Base-by-base conservation (phyloP, 2,888 invertebrate genomes). In the Cantharis lateralis region DNA sequence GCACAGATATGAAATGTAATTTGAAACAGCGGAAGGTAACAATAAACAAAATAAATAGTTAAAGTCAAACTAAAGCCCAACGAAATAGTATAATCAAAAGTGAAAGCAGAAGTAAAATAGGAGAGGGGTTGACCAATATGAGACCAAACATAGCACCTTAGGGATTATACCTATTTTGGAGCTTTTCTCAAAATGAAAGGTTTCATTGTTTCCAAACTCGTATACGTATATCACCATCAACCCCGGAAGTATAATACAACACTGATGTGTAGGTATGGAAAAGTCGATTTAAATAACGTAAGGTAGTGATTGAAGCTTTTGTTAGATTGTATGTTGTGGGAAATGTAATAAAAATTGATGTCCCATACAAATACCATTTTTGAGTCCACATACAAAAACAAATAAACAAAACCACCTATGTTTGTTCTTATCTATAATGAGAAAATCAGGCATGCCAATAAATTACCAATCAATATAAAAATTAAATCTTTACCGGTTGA, bases 361-460 rank as follows among this genome's bases (percentile, higher is more conserved):
- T 69, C 48, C 64, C 66, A 76, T 72, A 71, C 63, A 69, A 72
- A 72, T 69, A 61, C 28, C 69, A 28, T 64, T 71, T 48, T 28
- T 75, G 68, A 61, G 68, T 68, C 61, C 28, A 71, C 68, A 75
- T 10, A 66, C 9, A 62, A 66, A 66, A 71, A 71, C 70, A 74
- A 64, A 70, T 62, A 73, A 32, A 74, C 24, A 70, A 74, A 68
- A 71, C 62, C 18, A 71, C 62, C 18, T 63, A 62, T 73, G 70
- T 28, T 71, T 63, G 69, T 64, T 62, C 72, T 78, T 80, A 80
- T 80, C 79, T 79, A 28, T 77, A 79, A 79, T 79, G 74, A 74
- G 68, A 71, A 77, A 80, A 78, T 79, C 75, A 66, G 78, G 71
- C 20, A 48, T 78, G 68, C 72, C 71, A 77, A 79, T 80, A 80